Conservation (phyloP, 1,140 invertebrate species). For the Capitella teleta region DNA sequence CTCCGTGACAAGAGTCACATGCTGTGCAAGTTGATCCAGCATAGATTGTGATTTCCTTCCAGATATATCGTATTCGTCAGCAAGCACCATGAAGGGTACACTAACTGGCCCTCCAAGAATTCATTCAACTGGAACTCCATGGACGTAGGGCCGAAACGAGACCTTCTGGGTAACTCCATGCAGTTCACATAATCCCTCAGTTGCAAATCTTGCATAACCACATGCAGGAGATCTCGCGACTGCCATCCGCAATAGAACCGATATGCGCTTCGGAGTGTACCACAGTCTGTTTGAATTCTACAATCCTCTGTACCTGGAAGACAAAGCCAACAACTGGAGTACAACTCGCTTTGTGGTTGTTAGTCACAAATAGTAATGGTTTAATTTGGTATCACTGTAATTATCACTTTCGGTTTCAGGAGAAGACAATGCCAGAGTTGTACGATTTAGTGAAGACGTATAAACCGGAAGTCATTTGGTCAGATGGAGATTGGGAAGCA, state of each 20-base stretch:
- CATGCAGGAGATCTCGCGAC: conserved; percentile 38
- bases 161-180: conserved; percentile 36
- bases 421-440: conserved; percentile 45
- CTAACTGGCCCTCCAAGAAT: conserved; percentile 28
- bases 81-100: conserved; percentile 39
- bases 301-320: conserved; percentile 69
- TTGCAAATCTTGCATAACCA: too few species aligned
- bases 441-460: conserved; percentile 58
- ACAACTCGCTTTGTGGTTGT: conserved; percentile 50
- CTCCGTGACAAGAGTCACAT: too few species aligned
- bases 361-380: too few species aligned
- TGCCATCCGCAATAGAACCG: conserved; percentile 35
- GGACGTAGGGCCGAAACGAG: conserved; percentile 33
- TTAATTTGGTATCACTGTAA: too few species aligned
- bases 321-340: conserved; percentile 57
- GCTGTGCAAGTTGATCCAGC: too few species aligned
- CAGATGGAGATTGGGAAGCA: conserved; percentile 60
- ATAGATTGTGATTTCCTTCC: conserved; percentile 6
- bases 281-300: conserved; percentile 88
- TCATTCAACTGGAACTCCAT: conserved; percentile 38
- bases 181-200: too few species aligned
- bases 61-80: conserved; percentile 34
- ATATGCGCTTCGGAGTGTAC: conserved; percentile 65
- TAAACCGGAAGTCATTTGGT: conserved; percentile 82
- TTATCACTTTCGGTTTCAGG: too few species aligned